phyloP scores from a whole-genome alignment of 2,888 invertebrate genomes.

The Drosophila demipolita region DNA sequence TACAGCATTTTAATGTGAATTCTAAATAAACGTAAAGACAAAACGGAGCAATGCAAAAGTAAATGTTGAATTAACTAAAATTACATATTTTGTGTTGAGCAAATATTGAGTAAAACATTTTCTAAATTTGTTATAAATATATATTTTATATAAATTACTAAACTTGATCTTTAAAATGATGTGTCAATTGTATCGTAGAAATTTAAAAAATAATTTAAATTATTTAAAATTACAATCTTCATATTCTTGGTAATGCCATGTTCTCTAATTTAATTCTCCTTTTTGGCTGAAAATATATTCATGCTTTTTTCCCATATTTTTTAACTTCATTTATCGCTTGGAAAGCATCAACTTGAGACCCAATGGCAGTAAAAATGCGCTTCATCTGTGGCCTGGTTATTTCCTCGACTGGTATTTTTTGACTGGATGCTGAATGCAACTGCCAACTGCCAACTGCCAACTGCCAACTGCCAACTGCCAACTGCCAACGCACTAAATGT shows the following conservation, averaged over 20 bases:
- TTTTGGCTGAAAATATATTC: neutral
- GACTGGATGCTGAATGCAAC: slow-evolving; percentile 7
- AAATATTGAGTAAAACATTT: too few relatives aligned
- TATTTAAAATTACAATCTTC: neutral
- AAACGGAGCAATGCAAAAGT: neutral
- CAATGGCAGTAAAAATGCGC: neutral
- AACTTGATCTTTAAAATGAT: neutral
- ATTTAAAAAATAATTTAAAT: neutral
- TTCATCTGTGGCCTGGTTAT: neutral
- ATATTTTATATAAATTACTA: too few relatives aligned
- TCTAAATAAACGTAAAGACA: neutral
- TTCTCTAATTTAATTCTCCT: neutral
- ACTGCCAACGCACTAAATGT: slow-evolving; percentile 12
- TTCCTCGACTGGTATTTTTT: too few relatives aligned
- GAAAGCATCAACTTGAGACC: neutral
- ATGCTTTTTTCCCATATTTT: neutral
- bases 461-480: slow-evolving; percentile 7
- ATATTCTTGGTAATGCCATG: neutral
- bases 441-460: slow-evolving; percentile 8
- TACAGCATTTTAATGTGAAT: neutral
- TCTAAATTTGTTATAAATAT: too few relatives aligned
- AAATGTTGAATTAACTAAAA: neutral
- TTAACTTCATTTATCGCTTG: neutral
- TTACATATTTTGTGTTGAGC: too few relatives aligned
- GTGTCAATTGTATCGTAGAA: neutral